Conservation (phyloP, 1,140 invertebrate genomes). For the Caerostris extrusa region DNA sequence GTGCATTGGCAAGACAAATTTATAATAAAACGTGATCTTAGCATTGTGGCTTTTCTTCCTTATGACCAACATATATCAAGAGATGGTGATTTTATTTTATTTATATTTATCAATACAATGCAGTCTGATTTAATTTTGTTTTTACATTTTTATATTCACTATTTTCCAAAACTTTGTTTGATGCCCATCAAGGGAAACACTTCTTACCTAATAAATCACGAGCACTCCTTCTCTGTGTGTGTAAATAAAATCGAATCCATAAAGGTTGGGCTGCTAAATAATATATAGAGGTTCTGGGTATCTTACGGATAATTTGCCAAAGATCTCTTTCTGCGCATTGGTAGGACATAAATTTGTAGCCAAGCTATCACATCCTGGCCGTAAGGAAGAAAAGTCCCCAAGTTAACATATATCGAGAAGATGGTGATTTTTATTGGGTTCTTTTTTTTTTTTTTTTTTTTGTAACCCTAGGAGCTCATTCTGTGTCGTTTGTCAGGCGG, state of each 20-base stretch:
- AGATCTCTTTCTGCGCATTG: conserved; percentile 57
- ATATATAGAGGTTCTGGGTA: conserved; percentile 14
- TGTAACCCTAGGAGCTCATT: neutral
- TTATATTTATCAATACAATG: no score
- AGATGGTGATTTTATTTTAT: no score
- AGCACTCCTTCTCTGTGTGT: no score
- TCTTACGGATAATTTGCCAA: conserved; percentile 67
- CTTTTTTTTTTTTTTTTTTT: neutral
- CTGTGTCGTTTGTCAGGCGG: conserved; percentile 1
- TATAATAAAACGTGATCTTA: no score
- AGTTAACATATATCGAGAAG: neutral
- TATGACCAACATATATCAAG: no score
- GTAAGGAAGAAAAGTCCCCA: conserved; percentile 1
- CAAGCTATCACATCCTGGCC: neutral
- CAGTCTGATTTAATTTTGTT: no score
- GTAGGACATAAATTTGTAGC: conserved; percentile 57
- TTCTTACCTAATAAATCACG: no score
- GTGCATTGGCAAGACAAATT: conserved; percentile 26
- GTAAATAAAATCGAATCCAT: conserved; percentile 44
- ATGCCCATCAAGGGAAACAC: no score
- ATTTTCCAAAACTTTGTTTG: no score
- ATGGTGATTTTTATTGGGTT: neutral
- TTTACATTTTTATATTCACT: no score
- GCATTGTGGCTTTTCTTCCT: no score
- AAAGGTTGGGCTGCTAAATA: neutral